phyloP scores from a whole-genome alignment of 2,113 vertebrate genomes.

The Aspidoscelis tigris region DNA sequence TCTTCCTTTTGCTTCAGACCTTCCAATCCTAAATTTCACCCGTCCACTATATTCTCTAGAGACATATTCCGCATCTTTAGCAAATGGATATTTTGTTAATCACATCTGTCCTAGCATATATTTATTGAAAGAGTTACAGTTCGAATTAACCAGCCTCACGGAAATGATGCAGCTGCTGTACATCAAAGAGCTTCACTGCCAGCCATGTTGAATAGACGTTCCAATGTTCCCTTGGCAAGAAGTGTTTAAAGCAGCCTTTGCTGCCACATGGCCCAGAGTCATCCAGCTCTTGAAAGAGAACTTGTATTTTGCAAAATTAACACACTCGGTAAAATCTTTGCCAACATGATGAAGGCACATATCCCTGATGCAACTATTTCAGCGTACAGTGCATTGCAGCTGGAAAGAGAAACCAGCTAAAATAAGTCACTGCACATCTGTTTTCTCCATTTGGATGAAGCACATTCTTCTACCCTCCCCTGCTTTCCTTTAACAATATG shows the following conservation, averaged over 20 bases:
- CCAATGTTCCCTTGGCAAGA: constrained; percentile 33
- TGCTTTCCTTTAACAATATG: constrained; percentile 64
- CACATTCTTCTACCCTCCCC: constrained; percentile 58
- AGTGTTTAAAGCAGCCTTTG: constrained; percentile 35
- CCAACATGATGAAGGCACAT: neutral
- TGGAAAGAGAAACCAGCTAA: constrained; percentile 30
- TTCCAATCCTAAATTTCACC: neutral
- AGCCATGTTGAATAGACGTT: neutral
- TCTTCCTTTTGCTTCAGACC: too few species aligned
- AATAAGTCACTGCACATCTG: constrained; percentile 67
- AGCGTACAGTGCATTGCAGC: constrained; percentile 6
- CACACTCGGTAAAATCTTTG: constrained; percentile 17
- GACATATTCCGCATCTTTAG: neutral
- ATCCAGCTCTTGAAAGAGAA: constrained; percentile 24
- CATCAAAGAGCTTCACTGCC: neutral
- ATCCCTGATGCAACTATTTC: neutral
- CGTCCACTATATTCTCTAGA: neutral
- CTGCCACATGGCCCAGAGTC: constrained; percentile 39
- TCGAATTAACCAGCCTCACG: constrained; percentile 9
- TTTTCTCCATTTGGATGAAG: constrained; percentile 69
- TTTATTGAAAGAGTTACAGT: neutral
- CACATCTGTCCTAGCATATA: neutral
- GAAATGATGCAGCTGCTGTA: neutral
- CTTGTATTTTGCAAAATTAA: constrained; percentile 38
- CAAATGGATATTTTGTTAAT: neutral